These are phyloP conservation scores for Psix sp. DNA, from an alignment of 1,140 invertebrate genomes.

Conservation along the genomic window DNA sequence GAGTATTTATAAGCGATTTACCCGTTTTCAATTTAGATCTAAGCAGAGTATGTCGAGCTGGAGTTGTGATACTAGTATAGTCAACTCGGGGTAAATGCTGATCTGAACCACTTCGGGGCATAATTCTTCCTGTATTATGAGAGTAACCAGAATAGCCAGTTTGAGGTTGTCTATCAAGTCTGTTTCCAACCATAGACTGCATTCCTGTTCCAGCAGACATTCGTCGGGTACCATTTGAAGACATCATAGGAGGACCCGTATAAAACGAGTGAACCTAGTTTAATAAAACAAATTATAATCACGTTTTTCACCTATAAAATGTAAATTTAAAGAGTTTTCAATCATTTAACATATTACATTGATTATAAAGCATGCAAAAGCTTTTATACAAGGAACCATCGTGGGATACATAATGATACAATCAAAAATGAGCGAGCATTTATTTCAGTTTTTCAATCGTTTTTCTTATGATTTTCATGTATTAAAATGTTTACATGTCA, in stretches of 20 bases:
- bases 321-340: neutral
- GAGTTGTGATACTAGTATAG: slow-evolving; percentile 82
- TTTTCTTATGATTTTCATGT: no score
- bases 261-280: slow-evolving; percentile 87
- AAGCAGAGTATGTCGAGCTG: slow-evolving; percentile 84
- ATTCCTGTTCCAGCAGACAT: slow-evolving; percentile 79
- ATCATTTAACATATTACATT: no score
- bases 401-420: no score
- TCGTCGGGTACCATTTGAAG: slow-evolving; percentile 76
- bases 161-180: slow-evolving; percentile 74
- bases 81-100: slow-evolving; percentile 89
- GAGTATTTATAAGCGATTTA: slow-evolving; percentile 10
- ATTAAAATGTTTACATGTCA: no score
- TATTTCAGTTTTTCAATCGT: no score
- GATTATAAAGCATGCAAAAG: no score
- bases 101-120: slow-evolving; percentile 90
- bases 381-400: no score
- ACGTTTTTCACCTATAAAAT: neutral
- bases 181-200: slow-evolving; percentile 68
- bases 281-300: slow-evolving; percentile 35
- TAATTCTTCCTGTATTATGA: slow-evolving; percentile 78
- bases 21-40: slow-evolving; percentile 86
- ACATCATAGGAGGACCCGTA: slow-evolving; percentile 79
- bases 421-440: no score
- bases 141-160: slow-evolving; percentile 75